These are phyloP conservation scores for Diachasma alloeum DNA, from an alignment of 1,140 invertebrate species.

Conservation along the genomic window DNA sequence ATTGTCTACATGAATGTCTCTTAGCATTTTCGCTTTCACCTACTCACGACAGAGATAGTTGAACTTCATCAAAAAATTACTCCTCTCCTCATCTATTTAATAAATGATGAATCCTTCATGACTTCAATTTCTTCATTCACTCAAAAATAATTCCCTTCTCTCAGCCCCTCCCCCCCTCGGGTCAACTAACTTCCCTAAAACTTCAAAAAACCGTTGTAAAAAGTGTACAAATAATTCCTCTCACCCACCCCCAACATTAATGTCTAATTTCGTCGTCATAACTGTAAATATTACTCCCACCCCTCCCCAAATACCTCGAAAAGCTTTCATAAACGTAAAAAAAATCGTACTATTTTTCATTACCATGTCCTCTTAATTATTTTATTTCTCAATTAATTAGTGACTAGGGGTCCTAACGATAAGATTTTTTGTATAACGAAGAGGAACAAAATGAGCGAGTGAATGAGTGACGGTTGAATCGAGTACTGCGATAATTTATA, in stretches of 20 bases:
- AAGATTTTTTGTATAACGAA: conserved; percentile 20
- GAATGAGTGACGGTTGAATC: not conserved
- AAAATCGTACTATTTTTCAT: conserved; percentile 20
- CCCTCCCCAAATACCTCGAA: not conserved
- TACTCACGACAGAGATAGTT: too few species aligned
- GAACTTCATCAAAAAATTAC: too few species aligned
- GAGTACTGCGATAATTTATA: conserved; percentile 45
- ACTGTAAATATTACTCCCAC: not conserved
- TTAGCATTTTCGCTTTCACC: too few species aligned
- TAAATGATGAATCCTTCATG: too few species aligned
- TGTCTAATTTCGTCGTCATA: not conserved
- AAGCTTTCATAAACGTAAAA: not conserved
- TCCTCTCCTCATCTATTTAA: too few species aligned
- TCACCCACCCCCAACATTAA: not conserved
- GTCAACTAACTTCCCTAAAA: not conserved
- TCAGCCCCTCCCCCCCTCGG: not conserved
- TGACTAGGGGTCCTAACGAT: conserved; percentile 16
- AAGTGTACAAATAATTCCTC: conserved; percentile 13
- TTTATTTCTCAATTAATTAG: conserved; percentile 31
- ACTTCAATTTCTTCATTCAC: too few species aligned
- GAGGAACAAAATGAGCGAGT: not conserved
- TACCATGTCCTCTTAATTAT: conserved; percentile 25
- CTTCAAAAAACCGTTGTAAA: not conserved
- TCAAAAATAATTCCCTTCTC: not conserved
- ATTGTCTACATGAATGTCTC: too few species aligned